Conservation (phyloP, 2,797 vertebrate species). For the Bucorvus abyssinicus region DNA sequence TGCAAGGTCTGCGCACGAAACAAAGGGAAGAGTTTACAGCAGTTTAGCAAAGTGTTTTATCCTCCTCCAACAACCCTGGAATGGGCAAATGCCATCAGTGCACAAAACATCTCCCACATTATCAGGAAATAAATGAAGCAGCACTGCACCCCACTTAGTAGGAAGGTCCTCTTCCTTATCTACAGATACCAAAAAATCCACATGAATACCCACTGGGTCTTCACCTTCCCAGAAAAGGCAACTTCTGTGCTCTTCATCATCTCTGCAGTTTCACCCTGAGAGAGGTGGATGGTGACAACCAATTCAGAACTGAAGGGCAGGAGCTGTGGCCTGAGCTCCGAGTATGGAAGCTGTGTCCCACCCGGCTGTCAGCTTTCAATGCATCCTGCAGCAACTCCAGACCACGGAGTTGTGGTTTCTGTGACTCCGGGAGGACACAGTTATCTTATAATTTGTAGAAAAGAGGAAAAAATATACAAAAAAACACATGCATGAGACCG, state of each 20-base stretch:
- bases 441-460: background rate
- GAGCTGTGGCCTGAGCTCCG: rapidly evolving
- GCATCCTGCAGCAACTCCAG: background rate
- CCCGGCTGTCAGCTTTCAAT: background rate
- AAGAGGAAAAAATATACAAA: background rate
- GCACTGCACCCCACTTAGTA: rapidly evolving
- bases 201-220: background rate
- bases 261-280: too few relatives aligned
- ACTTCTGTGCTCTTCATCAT: too few relatives aligned
- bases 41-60: background rate
- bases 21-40: background rate
- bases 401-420: rapidly evolving
- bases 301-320: background rate
- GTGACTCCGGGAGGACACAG: rapidly evolving
- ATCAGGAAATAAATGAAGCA: background rate
- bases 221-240: background rate
- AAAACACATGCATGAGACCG: background rate
- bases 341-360: background rate
- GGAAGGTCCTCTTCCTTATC: background rate
- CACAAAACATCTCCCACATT: rapidly evolving
- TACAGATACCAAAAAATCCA: rapidly evolving
- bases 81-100: background rate
- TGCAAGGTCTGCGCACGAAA: background rate
- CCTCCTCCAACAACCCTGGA: background rate
- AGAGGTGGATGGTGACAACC: background rate